Evolutionary conservation across 2,113 vertebrate genomes (phyloP).

Genomic region (Gallinago media): DNA sequence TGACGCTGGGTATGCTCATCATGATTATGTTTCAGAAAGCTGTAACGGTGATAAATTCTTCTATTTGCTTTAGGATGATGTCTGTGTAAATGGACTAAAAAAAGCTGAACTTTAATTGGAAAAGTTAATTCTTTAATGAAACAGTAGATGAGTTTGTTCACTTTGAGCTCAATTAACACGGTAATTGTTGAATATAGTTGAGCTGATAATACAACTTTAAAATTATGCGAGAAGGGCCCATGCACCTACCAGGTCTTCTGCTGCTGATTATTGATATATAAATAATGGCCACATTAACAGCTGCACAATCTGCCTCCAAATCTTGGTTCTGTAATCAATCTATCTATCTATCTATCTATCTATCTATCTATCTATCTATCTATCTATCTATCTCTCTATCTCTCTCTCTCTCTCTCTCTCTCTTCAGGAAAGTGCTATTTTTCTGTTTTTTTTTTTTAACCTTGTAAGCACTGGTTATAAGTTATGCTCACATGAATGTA

Average conservation of each 20-base stretch:
- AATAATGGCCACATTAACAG: not conserved
- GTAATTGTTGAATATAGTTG: not conserved
- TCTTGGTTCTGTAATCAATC: not conserved
- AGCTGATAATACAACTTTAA: not conserved
- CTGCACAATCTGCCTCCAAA: not conserved
- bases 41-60: slow-evolving; percentile 27
- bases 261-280: not conserved
- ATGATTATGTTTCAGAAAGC: not conserved
- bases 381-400: not conserved
- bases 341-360: not conserved
- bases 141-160: slow-evolving; percentile 16
- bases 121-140: slow-evolving; percentile 58
- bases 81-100: slow-evolving; percentile 46
- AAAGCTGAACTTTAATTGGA: slow-evolving; percentile 61
- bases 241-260: not conserved
- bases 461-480: not conserved
- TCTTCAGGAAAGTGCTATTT: rapidly evolving
- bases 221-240: not conserved
- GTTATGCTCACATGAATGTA: not conserved
- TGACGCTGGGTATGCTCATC: not conserved
- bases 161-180: slow-evolving; percentile 15
- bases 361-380: not conserved
- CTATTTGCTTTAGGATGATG: slow-evolving; percentile 36
- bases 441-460: not conserved
- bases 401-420: no score